A percentile compares a stretch with the other conserved stretches of the same genome.
Evolutionary conservation across 2,797 vertebrate species (phyloP).

Genomic region (Eupleurogrammus muticus): DNA sequence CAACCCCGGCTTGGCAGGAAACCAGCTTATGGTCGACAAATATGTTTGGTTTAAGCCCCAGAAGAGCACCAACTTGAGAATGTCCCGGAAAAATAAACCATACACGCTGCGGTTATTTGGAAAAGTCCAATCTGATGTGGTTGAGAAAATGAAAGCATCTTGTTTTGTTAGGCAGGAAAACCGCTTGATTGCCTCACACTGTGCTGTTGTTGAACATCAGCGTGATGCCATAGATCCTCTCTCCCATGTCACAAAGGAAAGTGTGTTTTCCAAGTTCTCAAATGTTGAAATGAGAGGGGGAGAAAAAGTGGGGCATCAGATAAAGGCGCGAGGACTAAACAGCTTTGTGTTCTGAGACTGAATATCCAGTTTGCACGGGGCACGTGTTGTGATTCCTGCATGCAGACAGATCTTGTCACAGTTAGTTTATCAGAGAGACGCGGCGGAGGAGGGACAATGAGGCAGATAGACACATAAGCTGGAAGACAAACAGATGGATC

Average conservation of each 20-base stretch:
- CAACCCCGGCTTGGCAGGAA: not conserved
- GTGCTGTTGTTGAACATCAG: not conserved
- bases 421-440: not conserved
- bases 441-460: not conserved
- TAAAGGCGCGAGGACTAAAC: slow-evolving; percentile 22
- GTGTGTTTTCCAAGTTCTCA: not conserved
- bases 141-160: slow-evolving; percentile 27
- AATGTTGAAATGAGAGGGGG: slow-evolving; percentile 36
- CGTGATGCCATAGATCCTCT: slow-evolving; percentile 1
- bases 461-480: slow-evolving; percentile 23
- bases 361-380: not conserved
- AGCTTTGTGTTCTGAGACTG: slow-evolving; percentile 14
- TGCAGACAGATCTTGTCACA: slow-evolving; percentile 33
- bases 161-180: slow-evolving; percentile 24
- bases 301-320: slow-evolving; percentile 40
- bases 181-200: not conserved
- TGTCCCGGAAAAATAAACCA: not conserved
- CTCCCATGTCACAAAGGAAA: slow-evolving; percentile 8
- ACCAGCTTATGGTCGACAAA: not conserved
- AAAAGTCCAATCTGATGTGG: slow-evolving; percentile 14
- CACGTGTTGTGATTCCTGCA: slow-evolving; percentile 26
- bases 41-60: slow-evolving; percentile 6
- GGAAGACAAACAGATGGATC: slow-evolving; percentile 6
- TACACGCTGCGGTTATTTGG: not conserved
- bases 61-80: slow-evolving; percentile 6